These are phyloP conservation scores for Caenorhabditis sp. DNA, from an alignment of 2,888 invertebrate species.

Conservation along the genomic window DNA sequence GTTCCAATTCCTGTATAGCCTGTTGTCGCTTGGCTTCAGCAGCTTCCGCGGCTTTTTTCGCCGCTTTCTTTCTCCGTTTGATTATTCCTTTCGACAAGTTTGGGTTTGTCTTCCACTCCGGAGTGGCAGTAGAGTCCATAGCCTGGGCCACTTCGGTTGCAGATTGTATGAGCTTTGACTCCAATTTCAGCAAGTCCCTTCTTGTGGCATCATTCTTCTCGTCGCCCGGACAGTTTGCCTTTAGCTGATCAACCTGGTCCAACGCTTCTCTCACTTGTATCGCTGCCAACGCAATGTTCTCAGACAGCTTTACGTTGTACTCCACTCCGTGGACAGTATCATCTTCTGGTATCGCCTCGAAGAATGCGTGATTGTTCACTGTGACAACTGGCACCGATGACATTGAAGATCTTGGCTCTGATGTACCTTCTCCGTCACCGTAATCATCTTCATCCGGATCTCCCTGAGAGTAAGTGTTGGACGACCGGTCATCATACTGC, in stretches of 20 bases:
- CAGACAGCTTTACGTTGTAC: neutral
- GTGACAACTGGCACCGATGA: too few relatives aligned
- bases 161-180: constrained; percentile 1
- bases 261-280: constrained; percentile 13
- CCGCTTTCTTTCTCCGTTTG: constrained; percentile 29
- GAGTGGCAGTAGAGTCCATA: neutral
- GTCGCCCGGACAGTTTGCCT: neutral
- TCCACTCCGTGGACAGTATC: neutral
- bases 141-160: constrained; percentile 1
- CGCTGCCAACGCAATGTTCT: constrained; percentile 6
- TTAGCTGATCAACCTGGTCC: constrained; percentile 2
- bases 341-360: constrained; percentile 7
- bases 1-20: neutral
- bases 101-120: neutral
- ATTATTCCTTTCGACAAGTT: constrained; percentile 14
- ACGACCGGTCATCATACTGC: too few relatives aligned
- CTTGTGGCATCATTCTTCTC: neutral
- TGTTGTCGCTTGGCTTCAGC: neutral
- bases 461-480: too few relatives aligned
- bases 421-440: too few relatives aligned
- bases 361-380: neutral
- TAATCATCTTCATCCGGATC: too few relatives aligned
- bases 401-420: too few relatives aligned
- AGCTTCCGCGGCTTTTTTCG: constrained; percentile 7
- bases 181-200: constrained; percentile 7